Evolutionary conservation across 1,140 invertebrate species (phyloP).

Genomic region (Zaprionus ornatus): DNA sequence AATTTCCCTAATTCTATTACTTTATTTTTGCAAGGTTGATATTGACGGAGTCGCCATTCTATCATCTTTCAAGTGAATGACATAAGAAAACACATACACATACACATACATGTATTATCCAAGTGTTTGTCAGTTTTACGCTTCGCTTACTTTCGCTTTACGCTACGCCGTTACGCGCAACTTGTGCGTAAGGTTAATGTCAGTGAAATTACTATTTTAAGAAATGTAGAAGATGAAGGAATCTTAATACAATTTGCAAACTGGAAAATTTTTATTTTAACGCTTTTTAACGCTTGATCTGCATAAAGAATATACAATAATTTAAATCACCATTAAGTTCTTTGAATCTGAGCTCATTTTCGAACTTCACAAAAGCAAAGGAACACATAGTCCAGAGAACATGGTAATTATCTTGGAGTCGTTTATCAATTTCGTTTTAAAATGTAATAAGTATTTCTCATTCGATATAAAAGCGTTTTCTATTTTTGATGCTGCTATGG

Average conservation of each 20-base stretch:
- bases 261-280: no score
- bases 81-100: not conserved
- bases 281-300: not conserved
- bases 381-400: not conserved
- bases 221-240: not conserved
- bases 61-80: not conserved
- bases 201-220: slow-evolving; percentile 10
- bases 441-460: no score
- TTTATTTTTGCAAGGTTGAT: no score
- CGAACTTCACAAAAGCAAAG: not conserved
- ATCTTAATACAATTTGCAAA: no score
- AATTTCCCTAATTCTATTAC: no score
- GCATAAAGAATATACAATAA: not conserved
- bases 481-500: not conserved
- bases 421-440: not conserved
- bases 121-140: slow-evolving; percentile 2
- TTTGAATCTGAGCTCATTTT: not conserved
- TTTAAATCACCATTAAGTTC: not conserved
- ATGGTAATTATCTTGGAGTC: not conserved
- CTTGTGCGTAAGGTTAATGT: slow-evolving; percentile 55
- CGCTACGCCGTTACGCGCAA: not conserved
- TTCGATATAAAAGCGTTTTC: not conserved
- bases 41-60: not conserved
- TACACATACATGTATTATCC: not conserved
- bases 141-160: not conserved